phyloP scores from a whole-genome alignment of 2,797 vertebrate species.

The Selene dorsalis region DNA sequence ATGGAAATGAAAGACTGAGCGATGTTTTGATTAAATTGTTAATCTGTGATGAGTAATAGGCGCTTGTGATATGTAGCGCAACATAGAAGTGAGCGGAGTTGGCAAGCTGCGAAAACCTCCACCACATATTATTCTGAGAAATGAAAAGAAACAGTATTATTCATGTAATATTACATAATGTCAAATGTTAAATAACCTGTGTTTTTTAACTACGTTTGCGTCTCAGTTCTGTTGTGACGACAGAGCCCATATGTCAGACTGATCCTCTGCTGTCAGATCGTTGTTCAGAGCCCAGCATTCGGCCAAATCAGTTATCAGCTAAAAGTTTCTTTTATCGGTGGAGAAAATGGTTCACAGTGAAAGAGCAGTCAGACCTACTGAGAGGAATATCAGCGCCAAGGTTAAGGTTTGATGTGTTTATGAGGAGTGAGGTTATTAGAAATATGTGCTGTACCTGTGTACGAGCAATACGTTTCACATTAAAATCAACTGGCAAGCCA shows the following conservation, averaged over 20 bases:
- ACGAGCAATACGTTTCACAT: slow-evolving; percentile 60
- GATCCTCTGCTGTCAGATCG: slow-evolving; percentile 7
- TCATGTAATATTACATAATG: not conserved
- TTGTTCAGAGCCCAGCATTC: not conserved
- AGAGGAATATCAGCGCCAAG: not conserved
- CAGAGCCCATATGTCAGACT: not conserved
- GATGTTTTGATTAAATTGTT: not conserved
- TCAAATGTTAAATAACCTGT: not conserved
- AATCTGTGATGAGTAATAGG: not conserved
- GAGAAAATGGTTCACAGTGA: slow-evolving; percentile 36
- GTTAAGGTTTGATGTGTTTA: slow-evolving; percentile 36
- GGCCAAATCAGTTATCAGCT: slow-evolving; percentile 18
- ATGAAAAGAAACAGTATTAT: not conserved
- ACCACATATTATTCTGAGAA: not conserved
- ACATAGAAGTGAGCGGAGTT: not conserved
- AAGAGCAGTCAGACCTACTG: slow-evolving; percentile 21
- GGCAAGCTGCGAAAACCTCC: not conserved
- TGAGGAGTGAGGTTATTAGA: slow-evolving; percentile 45
- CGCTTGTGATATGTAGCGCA: not conserved
- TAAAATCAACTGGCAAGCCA: slow-evolving; percentile 64
- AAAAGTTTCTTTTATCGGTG: slow-evolving; percentile 12
- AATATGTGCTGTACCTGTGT: slow-evolving; percentile 46
- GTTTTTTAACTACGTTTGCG: too few species aligned
- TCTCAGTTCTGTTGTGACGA: not conserved
- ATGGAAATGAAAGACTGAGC: not conserved